phyloP scores from a whole-genome alignment of 1,140 invertebrate genomes.

The Drosophila ironensis region DNA sequence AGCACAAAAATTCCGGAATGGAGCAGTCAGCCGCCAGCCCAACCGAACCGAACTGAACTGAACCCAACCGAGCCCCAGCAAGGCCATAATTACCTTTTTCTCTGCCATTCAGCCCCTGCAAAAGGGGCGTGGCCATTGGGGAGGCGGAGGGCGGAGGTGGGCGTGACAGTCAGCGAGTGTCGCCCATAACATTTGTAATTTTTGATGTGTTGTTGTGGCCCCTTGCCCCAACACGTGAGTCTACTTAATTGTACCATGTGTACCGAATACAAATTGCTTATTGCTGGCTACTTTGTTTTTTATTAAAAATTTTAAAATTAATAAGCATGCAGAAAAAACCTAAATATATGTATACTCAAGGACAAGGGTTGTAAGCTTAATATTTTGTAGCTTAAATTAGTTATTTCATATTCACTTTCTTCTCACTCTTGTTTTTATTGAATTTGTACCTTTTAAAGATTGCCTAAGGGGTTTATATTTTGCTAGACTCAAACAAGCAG shows the following conservation, averaged over 20 bases:
- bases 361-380: too few species aligned
- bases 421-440: too few species aligned
- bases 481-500: too few species aligned
- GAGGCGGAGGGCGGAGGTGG: not conserved
- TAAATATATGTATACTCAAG: too few species aligned
- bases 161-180: slow-evolving; percentile 42
- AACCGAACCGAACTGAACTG: too few species aligned
- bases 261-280: slow-evolving; percentile 4
- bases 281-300: not conserved
- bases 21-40: slow-evolving; percentile 16
- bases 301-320: too few species aligned
- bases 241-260: not conserved
- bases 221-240: not conserved
- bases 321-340: too few species aligned
- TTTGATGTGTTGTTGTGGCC: slow-evolving; percentile 39
- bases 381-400: too few species aligned
- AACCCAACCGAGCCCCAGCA: slow-evolving; percentile 6
- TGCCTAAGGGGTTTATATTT: too few species aligned
- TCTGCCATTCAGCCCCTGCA: not conserved
- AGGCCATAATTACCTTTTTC: slow-evolving; percentile 71
- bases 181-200: slow-evolving; percentile 73
- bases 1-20: slow-evolving; percentile 54
- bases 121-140: slow-evolving; percentile 6
- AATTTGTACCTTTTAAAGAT: too few species aligned
- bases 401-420: too few species aligned